phyloP scores from a whole-genome alignment of 2,797 vertebrate genomes.

The Picus viridis region DNA sequence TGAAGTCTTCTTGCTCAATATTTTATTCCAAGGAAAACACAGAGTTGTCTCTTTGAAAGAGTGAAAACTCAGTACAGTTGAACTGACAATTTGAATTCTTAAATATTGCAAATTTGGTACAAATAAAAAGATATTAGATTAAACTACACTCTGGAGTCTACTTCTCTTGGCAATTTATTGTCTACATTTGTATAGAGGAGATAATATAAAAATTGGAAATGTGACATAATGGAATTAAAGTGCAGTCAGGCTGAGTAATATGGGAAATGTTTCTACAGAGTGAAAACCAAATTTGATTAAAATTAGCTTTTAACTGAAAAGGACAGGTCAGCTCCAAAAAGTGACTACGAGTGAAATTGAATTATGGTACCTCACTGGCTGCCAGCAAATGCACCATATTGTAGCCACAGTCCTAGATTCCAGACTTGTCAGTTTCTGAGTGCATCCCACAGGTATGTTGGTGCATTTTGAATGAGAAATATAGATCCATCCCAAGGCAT shows the following conservation, averaged over 20 bases:
- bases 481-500: not conserved
- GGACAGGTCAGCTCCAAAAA: not conserved
- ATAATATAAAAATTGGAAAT: slow-evolving; percentile 34
- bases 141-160: not conserved
- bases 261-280: slow-evolving; percentile 19
- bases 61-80: not conserved
- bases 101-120: not conserved
- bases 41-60: not conserved
- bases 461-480: too few relatives aligned
- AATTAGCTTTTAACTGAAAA: slow-evolving; percentile 25
- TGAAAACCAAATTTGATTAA: slow-evolving; percentile 22
- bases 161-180: not conserved
- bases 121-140: slow-evolving; percentile 8
- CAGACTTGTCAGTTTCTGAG: not conserved
- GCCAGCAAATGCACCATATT: not conserved
- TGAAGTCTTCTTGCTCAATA: not conserved
- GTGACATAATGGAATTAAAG: slow-evolving; percentile 40
- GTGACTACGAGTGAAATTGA: slow-evolving; percentile 13
- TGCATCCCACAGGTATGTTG: not conserved
- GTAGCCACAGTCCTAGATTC: not conserved
- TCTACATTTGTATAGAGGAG: not conserved
- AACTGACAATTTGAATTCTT: not conserved
- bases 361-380: not conserved
- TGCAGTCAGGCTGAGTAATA: not conserved
- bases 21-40: not conserved